A percentile compares a stretch with the other conserved stretches of the same genome.
Evolutionary conservation across 2,113 vertebrate genomes (phyloP).

Genomic region (Platichthys stellatus): DNA sequence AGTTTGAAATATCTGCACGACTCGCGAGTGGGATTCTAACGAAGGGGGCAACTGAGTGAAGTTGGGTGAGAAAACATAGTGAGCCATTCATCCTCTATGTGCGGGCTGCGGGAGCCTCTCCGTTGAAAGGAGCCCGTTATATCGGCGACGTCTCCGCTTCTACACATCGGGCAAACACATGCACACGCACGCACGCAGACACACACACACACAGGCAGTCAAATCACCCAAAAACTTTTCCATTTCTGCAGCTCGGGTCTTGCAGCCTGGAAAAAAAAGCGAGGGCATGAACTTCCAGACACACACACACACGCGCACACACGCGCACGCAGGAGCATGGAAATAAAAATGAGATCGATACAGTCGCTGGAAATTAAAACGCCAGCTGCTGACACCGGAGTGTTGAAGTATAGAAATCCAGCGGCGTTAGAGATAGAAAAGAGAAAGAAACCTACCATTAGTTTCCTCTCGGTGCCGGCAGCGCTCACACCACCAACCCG

Average conservation of each 20-base stretch:
- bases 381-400: not conserved
- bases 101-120: slow-evolving; percentile 51
- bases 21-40: not conserved
- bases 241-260: slow-evolving; percentile 26
- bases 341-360: not conserved
- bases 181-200: slow-evolving; percentile 7
- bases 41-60: slow-evolving; percentile 21
- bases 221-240: slow-evolving; percentile 65
- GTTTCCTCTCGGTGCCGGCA: slow-evolving; percentile 41
- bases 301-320: not conserved
- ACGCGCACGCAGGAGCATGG: too few relatives aligned
- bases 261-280: not conserved
- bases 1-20: not conserved
- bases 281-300: slow-evolving; percentile 43
- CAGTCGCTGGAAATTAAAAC: not conserved
- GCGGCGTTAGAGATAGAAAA: too few relatives aligned
- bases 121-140: slow-evolving; percentile 77
- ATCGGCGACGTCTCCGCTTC: slow-evolving; percentile 59
- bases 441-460: slow-evolving; percentile 57
- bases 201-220: slow-evolving; percentile 13
- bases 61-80: slow-evolving; percentile 68
- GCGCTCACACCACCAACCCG: slow-evolving; percentile 50
- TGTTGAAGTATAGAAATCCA: too few relatives aligned
- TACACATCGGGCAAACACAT: slow-evolving; percentile 24
- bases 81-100: slow-evolving; percentile 67